Conservation (phyloP, 2,888 invertebrate genomes). For the Mesorhabditis spiculigera region DNA sequence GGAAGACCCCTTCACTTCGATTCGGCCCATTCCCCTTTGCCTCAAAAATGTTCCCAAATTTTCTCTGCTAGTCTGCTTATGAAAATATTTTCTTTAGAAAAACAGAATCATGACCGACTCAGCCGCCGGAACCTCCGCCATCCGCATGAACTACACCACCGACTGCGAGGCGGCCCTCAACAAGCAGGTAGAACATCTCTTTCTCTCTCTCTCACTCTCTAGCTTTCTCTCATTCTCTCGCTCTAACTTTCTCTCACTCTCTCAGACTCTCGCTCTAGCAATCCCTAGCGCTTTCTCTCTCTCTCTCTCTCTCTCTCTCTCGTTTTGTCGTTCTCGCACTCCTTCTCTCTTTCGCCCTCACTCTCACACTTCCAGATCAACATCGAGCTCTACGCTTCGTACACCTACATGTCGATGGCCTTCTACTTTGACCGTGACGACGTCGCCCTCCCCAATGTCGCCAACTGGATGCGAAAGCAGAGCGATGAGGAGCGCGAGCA, state of each 20-base stretch:
- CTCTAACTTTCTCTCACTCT: too few relatives aligned
- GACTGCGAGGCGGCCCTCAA: slow-evolving; percentile 56
- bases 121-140: slow-evolving; percentile 19
- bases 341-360: slow-evolving; percentile 9
- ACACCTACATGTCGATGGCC: slow-evolving; percentile 75
- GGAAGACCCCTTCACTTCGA: too few relatives aligned
- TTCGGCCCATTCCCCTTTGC: too few relatives aligned
- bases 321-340: too few relatives aligned
- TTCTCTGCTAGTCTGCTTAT: too few relatives aligned
- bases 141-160: slow-evolving; percentile 51
- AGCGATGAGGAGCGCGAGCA: slow-evolving; percentile 79
- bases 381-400: slow-evolving; percentile 73
- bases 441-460: slow-evolving; percentile 69
- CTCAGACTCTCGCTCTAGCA: too few relatives aligned
- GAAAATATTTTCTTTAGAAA: too few relatives aligned
- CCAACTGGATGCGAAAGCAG: slow-evolving; percentile 62
- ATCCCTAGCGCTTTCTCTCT: neutral
- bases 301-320: slow-evolving; percentile 11
- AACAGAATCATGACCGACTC: slow-evolving; percentile 4
- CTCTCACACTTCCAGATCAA: slow-evolving; percentile 67
- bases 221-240: too few relatives aligned
- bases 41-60: too few relatives aligned
- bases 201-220: too few relatives aligned
- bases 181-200: slow-evolving; percentile 46
- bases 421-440: slow-evolving; percentile 79